Evolutionary conservation across 2,888 invertebrate species (phyloP).

Genomic region (Ditula angustiorana): DNA sequence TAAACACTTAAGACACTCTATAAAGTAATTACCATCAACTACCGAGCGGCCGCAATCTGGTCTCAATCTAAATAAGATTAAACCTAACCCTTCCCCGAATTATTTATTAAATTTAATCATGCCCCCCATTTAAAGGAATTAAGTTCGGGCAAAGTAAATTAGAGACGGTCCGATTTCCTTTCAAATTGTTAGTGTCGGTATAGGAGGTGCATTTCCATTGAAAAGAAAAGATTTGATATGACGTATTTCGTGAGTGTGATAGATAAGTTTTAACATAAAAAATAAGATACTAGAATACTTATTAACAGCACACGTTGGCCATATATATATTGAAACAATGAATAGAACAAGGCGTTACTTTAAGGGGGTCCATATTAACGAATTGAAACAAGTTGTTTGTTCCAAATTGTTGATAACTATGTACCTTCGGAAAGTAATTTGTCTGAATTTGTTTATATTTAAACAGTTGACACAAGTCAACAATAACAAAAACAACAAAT

Average conservation of each 20-base stretch:
- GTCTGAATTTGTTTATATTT: no score
- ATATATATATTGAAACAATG: no score
- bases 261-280: no score
- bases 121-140: constrained; percentile 23
- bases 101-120: constrained; percentile 41
- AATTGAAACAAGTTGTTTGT: no score
- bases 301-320: no score
- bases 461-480: no score
- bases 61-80: constrained; percentile 37
- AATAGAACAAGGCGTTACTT: no score
- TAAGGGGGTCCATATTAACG: no score
- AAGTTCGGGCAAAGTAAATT: constrained; percentile 29
- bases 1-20: constrained; percentile 32
- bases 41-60: constrained; percentile 13
- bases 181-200: constrained; percentile 3
- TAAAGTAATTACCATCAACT: constrained; percentile 36
- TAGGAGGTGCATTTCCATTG: not conserved
- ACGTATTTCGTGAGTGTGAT: not conserved
- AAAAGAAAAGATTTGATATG: not conserved
- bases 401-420: no score
- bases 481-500: no score
- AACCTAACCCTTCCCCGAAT: constrained; percentile 30
- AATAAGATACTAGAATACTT: no score
- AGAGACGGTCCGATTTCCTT: constrained; percentile 16
- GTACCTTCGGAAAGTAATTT: no score